Evolutionary conservation across 2,888 invertebrate species (phyloP).

Genomic region (Lasioglossum pauxillum): DNA sequence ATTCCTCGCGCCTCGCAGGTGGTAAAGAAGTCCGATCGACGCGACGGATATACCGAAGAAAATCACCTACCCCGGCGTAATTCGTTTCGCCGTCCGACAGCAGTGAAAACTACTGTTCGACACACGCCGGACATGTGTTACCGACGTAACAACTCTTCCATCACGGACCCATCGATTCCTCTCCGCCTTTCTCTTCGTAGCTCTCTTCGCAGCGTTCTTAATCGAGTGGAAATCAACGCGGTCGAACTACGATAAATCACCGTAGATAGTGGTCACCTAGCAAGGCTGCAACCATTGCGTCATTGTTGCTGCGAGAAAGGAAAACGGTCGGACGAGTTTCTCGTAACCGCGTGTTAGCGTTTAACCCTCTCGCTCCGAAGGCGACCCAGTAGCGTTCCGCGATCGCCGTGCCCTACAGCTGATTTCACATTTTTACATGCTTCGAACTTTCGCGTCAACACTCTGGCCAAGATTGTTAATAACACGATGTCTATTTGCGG

Average conservation of each 20-base stretch:
- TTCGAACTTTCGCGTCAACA: background rate
- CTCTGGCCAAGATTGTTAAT: background rate
- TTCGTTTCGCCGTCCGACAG: background rate
- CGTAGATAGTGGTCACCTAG: conserved; percentile 24
- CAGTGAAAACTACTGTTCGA: background rate
- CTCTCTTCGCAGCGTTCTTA: background rate
- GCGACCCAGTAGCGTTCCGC: background rate
- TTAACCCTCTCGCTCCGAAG: background rate
- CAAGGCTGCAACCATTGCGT: conserved; percentile 45
- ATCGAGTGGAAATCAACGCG: conserved; percentile 31
- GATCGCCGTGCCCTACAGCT: background rate
- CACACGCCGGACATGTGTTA: background rate
- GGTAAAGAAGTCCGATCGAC: conserved; percentile 34
- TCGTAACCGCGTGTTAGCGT: background rate
- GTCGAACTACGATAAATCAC: conserved; percentile 35
- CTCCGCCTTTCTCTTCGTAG: background rate
- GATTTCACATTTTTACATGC: background rate
- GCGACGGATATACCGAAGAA: background rate
- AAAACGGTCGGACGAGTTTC: conserved; percentile 29
- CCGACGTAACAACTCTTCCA: conserved; percentile 4
- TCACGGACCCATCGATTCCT: conserved; percentile 3
- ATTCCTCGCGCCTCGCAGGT: conserved; percentile 41
- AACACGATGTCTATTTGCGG: too few species aligned
- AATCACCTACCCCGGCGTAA: background rate
- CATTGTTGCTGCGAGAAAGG: conserved; percentile 49